Base-by-base conservation (phyloP, 2,113 vertebrate genomes). In the Sminthopsis crassicaudata region DNA sequence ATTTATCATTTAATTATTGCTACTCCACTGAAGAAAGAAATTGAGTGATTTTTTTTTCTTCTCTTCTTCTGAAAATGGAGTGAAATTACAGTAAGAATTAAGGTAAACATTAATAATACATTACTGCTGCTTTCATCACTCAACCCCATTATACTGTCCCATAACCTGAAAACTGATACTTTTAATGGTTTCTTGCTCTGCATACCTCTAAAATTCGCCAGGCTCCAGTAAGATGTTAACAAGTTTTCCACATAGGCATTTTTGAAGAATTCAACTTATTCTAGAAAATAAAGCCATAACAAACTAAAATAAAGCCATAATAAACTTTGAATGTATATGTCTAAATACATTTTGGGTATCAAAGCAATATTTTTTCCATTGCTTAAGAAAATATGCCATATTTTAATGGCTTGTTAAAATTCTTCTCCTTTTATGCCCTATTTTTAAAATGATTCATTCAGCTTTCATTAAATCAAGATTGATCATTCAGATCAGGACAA, bases 1-100 rank as follows among this genome's bases (percentile, higher is more conserved):
- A 84, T 84, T 84, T 84, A 42, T 84, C 89, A 90, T 48, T 90
- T 90, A 90, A 51, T 90, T 90, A 30, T 51, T 90, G 46, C n/a
- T 42, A 19, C 67, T 84, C 2, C n/a, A 84, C 67, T 42, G 36
- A 84, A 84, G 67, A 42, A 42, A 84, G 67, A 84, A 84, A 84
- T 84, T 42, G 36, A 76, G 1, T 76, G 36, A 19, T 22, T 48
- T n/a, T n/a, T 76, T n/a, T 76, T 67, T 22, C 36, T n/a, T 42
- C 19, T 42, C 4, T n/a, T 76, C n/a, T 42, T 84, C 42, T 84
- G 16, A 42, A 84, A 84, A 42, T 84, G 67, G 67, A 84, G 6
- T 84, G 27, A 50, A 25, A 26, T 90, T 90, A 24, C 46, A 50
- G 27, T 50, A 90, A 90, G 46, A 50, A 10, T 26, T 90, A 30